A percentile compares a stretch with the other conserved stretches of the same genome.
Conservation (phyloP, 1,140 invertebrate genomes). For the Drosophila virilis region DNA sequence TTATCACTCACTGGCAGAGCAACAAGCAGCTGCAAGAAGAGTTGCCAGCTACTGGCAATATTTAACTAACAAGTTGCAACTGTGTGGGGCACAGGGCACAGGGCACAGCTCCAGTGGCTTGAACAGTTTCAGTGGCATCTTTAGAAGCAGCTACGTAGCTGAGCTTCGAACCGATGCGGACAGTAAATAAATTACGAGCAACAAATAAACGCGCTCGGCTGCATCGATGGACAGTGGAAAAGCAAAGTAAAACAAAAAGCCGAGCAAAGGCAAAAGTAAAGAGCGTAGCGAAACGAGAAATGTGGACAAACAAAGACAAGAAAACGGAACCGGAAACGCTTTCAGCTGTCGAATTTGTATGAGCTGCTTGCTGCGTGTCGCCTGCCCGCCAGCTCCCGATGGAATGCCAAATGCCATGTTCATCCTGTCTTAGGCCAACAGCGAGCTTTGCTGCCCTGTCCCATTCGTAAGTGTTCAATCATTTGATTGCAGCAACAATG, state of each 20-base stretch:
- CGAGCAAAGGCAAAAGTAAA: conserved; percentile 34
- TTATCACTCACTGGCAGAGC: conserved; percentile 75
- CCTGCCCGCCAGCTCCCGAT: background rate
- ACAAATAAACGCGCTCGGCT: conserved; percentile 80
- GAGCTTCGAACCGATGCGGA: conserved; percentile 59
- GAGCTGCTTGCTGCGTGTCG: conserved; percentile 46
- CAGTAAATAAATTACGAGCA: conserved; percentile 83
- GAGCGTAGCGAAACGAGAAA: conserved; percentile 46
- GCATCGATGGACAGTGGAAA: conserved; percentile 38
- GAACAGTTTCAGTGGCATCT: conserved; percentile 6
- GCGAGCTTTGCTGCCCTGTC: conserved; percentile 39
- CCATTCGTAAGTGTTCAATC: conserved; percentile 71
- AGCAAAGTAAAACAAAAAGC: background rate
- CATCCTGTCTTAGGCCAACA: conserved; percentile 36
- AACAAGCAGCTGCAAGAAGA: conserved; percentile 42
- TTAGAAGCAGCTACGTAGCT: conserved; percentile 29
- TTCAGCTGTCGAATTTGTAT: conserved; percentile 82
- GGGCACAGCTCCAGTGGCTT: conserved; percentile 2
- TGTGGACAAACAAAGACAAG: conserved; percentile 78
- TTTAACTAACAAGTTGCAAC: conserved; percentile 78
- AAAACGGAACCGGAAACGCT: conserved; percentile 80
- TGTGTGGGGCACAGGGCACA: conserved; percentile 11
- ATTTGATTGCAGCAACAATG: conserved; percentile 77
- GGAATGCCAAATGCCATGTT: conserved; percentile 28
- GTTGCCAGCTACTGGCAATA: conserved; percentile 65